Conservation (phyloP, 2,888 invertebrate genomes). For the Blomia tropicalis region DNA sequence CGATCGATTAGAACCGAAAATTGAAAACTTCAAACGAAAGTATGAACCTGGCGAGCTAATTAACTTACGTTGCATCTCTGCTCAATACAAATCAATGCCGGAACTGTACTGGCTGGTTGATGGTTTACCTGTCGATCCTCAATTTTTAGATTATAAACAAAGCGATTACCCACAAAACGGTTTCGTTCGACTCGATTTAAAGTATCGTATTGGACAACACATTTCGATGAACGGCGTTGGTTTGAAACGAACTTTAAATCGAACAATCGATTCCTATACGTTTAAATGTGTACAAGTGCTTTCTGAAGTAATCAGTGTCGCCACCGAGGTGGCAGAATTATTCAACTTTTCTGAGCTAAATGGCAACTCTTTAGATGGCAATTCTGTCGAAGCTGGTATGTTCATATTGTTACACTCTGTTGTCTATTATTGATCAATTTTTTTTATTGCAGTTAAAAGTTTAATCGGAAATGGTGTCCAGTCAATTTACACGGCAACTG, state of each 20-base stretch:
- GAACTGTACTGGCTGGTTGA: conserved; percentile 18
- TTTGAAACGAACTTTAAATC: not conserved
- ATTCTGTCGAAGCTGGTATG: conserved; percentile 2
- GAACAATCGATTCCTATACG: conserved; percentile 2
- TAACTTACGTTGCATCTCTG: conserved; percentile 13
- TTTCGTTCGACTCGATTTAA: conserved; percentile 2
- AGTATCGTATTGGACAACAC: not conserved
- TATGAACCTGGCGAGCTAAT: not conserved
- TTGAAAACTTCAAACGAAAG: not conserved
- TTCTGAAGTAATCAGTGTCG: conserved; percentile 12
- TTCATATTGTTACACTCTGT: not conserved
- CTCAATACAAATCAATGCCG: conserved; percentile 21
- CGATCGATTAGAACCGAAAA: conserved; percentile 14
- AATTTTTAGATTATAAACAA: conserved; percentile 16
- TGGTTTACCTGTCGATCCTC: not conserved
- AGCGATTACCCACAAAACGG: conserved; percentile 1
- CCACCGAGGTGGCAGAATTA: conserved; percentile 4
- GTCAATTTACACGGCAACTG: not conserved
- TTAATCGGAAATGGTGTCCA: conserved; percentile 5
- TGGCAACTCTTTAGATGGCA: conserved; percentile 4
- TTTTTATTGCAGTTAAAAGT: conserved; percentile 1
- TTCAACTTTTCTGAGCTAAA: not conserved
- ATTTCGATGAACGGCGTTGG: not conserved
- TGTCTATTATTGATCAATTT: not conserved
- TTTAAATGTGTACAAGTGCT: conserved; percentile 8